Conservation (phyloP, 2,797 vertebrate species). For the Manis javanica region DNA sequence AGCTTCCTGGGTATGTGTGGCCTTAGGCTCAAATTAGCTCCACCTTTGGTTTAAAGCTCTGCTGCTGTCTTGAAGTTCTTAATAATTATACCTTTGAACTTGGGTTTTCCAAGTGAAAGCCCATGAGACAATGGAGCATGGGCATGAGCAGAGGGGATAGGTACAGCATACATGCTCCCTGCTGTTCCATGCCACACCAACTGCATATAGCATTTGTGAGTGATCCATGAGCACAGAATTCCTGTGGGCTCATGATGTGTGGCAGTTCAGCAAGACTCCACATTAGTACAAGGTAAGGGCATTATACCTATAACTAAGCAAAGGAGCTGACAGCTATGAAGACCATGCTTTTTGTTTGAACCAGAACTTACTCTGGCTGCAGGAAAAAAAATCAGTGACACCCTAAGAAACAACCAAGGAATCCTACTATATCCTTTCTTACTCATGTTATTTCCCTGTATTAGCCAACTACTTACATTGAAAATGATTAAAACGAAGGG, state of each 20-base stretch:
- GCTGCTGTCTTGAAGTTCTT: not conserved
- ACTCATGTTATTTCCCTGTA: not conserved
- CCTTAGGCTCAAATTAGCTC: not conserved
- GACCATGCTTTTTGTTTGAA: not conserved
- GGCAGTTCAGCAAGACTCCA: not conserved
- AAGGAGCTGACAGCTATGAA: not conserved
- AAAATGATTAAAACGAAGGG: not conserved
- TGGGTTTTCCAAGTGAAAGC: not conserved
- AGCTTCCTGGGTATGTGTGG: not conserved
- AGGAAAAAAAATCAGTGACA: not conserved
- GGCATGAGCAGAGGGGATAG: not conserved
- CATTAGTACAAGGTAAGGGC: not conserved
- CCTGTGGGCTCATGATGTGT: not conserved
- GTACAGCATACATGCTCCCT: not conserved
- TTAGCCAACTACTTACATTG: not conserved
- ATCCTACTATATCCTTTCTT: not conserved
- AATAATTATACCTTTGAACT: not conserved
- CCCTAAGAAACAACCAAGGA: not conserved
- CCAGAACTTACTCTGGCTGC: not conserved
- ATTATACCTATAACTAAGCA: not conserved
- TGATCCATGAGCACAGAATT: not conserved
- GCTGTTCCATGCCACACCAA: not conserved
- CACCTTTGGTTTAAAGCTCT: not conserved
- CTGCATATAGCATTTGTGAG: not conserved
- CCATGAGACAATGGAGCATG: not conserved